Evolutionary conservation across 2,113 vertebrate species (phyloP), one percentile per base, ranked within the genome.

Genomic region (Archilochus colubris): DNA sequence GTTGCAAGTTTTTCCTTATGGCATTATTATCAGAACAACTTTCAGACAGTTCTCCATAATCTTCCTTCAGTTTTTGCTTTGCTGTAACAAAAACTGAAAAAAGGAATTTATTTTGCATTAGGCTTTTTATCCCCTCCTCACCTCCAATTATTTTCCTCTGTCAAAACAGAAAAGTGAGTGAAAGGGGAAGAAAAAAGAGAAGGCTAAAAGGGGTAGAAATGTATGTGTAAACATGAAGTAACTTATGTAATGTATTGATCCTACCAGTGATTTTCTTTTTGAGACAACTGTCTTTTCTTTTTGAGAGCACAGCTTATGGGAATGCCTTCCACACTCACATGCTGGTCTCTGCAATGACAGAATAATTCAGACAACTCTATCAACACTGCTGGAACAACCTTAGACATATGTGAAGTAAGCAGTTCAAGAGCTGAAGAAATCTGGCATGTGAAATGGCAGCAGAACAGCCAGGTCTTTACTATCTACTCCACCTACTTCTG

Each of bases 161-260:
- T 10, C 10, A 76, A 53, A 82, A 59, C 30, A 70, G 48, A 44
- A 62, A 61, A 81, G 6, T 14, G 8, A 73, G 66, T 22, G 24
- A 25, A 51, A 9, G 6, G 5, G 13, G 19, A 3, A 3, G 0
- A 2, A 10, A 2, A 9, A 15, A 38, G 7, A 44, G 9, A 43
- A 12, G 24, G 10, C 28, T 28, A 36, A 57, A 88, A 59, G n/a
- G 6, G 7, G 6, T 22, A 63, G 43, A 75, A 68, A 48, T 38
- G 5, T 33, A 55, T 30, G 15, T 19, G 22, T 27, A 55, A 70
- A 70, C 19, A 30, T 10, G 14, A 6, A 50, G 20, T 55, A 50
- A 50, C 1, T 38, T 25, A 88, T 69, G 30, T 8, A 54, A 75
- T 14, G 4, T 16, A 44, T 38, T 50, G 17, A 76, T 50, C 12